phyloP scores from a whole-genome alignment of 2,888 invertebrate genomes.

The Acanthosepion pharaonis region DNA sequence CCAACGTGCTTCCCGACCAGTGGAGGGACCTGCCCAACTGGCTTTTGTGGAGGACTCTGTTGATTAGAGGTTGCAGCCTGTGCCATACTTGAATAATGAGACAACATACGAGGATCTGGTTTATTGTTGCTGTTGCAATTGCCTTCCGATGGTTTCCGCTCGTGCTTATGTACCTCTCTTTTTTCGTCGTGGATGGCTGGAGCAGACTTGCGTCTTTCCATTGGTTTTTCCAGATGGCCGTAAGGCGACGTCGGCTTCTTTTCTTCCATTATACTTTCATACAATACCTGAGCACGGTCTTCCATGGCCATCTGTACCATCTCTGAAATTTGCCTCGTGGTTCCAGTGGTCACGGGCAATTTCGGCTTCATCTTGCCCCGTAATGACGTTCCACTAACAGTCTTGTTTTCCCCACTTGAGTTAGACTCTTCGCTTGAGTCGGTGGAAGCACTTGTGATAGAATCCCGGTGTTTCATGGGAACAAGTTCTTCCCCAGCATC shows the following conservation, averaged over 20 bases:
- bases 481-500: slow-evolving; percentile 62
- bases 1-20: slow-evolving; percentile 37
- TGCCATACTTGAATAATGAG: background rate
- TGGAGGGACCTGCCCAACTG: slow-evolving; percentile 34
- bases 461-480: slow-evolving; percentile 64
- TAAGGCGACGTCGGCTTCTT: slow-evolving; percentile 44
- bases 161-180: slow-evolving; percentile 51
- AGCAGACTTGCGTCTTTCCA: slow-evolving; percentile 60
- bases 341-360: slow-evolving; percentile 69
- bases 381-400: slow-evolving; percentile 55
- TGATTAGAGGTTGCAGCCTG: slow-evolving; percentile 49
- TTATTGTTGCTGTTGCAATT: slow-evolving; percentile 48
- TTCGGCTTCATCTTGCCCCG: slow-evolving; percentile 65
- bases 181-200: slow-evolving; percentile 53
- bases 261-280: slow-evolving; percentile 45
- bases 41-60: slow-evolving; percentile 45
- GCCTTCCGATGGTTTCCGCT: slow-evolving; percentile 55
- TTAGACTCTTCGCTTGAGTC: slow-evolving; percentile 70
- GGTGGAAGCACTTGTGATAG: slow-evolving; percentile 69
- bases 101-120: background rate
- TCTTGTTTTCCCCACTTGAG: slow-evolving; percentile 67
- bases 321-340: slow-evolving; percentile 68
- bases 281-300: slow-evolving; percentile 52
- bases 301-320: slow-evolving; percentile 68
- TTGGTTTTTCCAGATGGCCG: slow-evolving; percentile 48